Conservation (phyloP, 2,888 invertebrate species). For the Sinodicranocentrus sp. region DNA sequence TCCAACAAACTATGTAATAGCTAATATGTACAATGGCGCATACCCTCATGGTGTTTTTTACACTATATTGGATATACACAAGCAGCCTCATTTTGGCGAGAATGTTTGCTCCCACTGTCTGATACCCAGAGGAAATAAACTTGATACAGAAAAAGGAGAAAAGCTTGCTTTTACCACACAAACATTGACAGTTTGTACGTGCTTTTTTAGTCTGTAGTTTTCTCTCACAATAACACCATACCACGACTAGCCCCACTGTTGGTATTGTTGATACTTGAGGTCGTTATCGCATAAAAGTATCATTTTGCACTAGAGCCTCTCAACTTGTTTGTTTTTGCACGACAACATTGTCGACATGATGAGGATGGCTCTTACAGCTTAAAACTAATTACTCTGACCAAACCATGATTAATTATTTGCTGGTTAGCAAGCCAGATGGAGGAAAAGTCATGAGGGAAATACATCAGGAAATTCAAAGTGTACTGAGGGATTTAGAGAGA, state of each 20-base stretch:
- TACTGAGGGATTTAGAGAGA: constrained; percentile 16
- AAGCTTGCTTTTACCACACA: constrained; percentile 10
- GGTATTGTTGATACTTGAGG: too few species aligned
- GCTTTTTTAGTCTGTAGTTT: neutral
- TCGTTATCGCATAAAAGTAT: too few species aligned
- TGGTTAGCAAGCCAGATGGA: neutral
- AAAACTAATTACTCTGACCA: constrained; percentile 51
- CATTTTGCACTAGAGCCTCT: too few species aligned
- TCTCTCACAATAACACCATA: neutral
- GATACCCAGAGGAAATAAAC: constrained; percentile 47
- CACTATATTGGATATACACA: too few species aligned
- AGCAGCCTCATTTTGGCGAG: neutral
- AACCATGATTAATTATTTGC: constrained; percentile 55
- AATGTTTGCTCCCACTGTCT: neutral
- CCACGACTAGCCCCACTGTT: too few species aligned
- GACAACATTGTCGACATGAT: constrained; percentile 39
- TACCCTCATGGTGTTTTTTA: too few species aligned
- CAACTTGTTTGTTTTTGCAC: constrained; percentile 31
- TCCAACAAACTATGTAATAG: too few species aligned
- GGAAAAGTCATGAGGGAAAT: too few species aligned
- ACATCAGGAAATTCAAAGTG: neutral
- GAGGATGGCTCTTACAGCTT: constrained; percentile 48
- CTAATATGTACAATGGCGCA: too few species aligned
- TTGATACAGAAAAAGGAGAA: constrained; percentile 22
- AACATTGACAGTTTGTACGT: constrained; percentile 36